A percentile compares a stretch with the other conserved stretches of the same genome.
Conservation (phyloP, 2,797 vertebrate genomes). For the Tragopan temminckii region DNA sequence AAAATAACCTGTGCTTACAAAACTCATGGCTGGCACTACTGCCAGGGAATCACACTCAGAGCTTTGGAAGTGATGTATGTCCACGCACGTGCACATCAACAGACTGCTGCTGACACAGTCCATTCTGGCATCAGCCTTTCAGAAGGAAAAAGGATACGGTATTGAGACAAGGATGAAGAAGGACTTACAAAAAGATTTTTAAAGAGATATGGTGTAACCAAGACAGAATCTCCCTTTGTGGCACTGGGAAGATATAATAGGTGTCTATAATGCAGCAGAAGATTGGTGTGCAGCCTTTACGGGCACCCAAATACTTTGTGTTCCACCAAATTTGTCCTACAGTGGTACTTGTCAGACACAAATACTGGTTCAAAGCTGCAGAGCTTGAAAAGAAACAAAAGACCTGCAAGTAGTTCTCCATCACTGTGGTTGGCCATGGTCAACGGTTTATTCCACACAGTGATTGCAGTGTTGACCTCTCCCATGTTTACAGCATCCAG, state of each 20-base stretch:
- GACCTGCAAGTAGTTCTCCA: not conserved
- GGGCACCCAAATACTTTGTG: rapidly evolving
- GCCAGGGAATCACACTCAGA: not conserved
- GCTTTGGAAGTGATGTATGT: not conserved
- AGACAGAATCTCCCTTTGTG: not conserved
- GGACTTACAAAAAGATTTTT: not conserved
- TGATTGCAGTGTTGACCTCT: not conserved
- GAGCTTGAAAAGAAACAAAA: not conserved
- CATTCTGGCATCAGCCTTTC: not conserved
- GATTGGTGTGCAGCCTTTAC: not conserved
- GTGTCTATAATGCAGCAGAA: not conserved
- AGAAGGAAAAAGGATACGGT: not conserved
- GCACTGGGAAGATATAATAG: not conserved
- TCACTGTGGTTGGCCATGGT: not conserved
- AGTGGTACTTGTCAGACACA: not conserved
- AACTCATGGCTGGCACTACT: not conserved
- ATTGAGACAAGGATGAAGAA: not conserved
- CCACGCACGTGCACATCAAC: rapidly evolving
- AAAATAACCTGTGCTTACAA: not conserved
- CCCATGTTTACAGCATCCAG: not conserved
- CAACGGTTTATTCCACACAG: not conserved
- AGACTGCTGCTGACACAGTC: not conserved
- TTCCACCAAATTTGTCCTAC: not conserved
- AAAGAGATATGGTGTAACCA: not conserved
- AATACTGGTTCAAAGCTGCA: not conserved